A percentile compares a stretch with the other conserved stretches of the same genome.
These are phyloP conservation scores for Ochropleura plecta DNA, from an alignment of 2,888 invertebrate species.

Conservation along the genomic window DNA sequence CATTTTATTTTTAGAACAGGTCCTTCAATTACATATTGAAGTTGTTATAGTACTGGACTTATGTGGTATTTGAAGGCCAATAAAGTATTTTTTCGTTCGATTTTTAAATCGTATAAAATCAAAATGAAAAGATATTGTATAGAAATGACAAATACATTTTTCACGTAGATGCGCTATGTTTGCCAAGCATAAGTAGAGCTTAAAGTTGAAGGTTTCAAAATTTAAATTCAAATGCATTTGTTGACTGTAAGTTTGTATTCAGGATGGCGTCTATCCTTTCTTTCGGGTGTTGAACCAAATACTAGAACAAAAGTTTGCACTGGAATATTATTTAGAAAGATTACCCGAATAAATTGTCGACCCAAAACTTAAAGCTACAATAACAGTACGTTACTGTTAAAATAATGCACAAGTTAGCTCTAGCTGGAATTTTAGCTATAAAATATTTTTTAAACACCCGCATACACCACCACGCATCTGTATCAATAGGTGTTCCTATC, in stretches of 20 bases:
- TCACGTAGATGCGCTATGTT: slow-evolving; percentile 16
- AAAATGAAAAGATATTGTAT: not conserved
- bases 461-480: not conserved
- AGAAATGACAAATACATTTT: not conserved
- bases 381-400: not conserved
- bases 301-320: slow-evolving; percentile 8
- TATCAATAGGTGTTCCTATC: not conserved
- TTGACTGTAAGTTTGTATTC: slow-evolving; percentile 36
- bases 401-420: not conserved
- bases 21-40: slow-evolving; percentile 28
- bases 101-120: not conserved
- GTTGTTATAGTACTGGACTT: not conserved
- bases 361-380: not conserved
- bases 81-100: not conserved
- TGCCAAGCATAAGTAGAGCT: slow-evolving; percentile 23
- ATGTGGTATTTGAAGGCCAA: not conserved
- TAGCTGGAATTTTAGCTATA: not conserved
- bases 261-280: slow-evolving; percentile 24
- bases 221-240: slow-evolving; percentile 41
- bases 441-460: not conserved
- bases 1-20: slow-evolving; percentile 48
- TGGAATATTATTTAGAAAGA: slow-evolving; percentile 1
- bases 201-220: slow-evolving; percentile 29
- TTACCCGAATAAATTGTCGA: slow-evolving; percentile 1
- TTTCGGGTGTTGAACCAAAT: slow-evolving; percentile 18